These are phyloP conservation scores for Macrostomum lignano DNA, from an alignment of 1,140 invertebrate species.

Conservation along the genomic window DNA sequence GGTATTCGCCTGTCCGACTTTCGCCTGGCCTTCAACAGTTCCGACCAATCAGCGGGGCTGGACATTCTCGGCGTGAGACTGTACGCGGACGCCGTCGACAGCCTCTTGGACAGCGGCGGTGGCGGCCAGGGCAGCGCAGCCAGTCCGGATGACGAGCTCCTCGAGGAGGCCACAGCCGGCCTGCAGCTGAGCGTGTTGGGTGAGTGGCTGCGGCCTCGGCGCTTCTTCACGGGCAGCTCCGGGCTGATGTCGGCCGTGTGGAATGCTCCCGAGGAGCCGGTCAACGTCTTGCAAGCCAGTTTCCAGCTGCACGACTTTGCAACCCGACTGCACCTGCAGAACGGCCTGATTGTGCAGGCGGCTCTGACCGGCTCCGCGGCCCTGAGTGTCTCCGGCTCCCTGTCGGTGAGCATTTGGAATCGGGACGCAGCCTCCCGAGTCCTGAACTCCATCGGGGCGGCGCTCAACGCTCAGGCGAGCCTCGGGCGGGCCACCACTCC, in stretches of 20 bases:
- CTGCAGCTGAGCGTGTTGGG: conserved; percentile 51
- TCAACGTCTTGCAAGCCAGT: conserved; percentile 47
- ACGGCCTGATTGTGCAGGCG: conserved; percentile 42
- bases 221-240: conserved; percentile 51
- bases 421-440: conserved; percentile 52
- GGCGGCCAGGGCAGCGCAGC: too few species aligned
- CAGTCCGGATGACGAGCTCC: too few species aligned
- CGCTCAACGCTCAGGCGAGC: too few species aligned
- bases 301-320: conserved; percentile 43
- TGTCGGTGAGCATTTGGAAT: conserved; percentile 58
- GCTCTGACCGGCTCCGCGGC: conserved; percentile 42
- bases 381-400: conserved; percentile 49
- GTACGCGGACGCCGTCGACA: too few species aligned
- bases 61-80: too few species aligned
- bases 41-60: too few species aligned
- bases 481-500: too few species aligned
- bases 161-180: conserved; percentile 45
- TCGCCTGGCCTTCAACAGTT: too few species aligned
- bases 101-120: too few species aligned
- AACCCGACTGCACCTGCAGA: conserved; percentile 38
- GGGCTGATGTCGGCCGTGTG: conserved; percentile 65
- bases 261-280: conserved; percentile 38
- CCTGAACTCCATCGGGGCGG: conserved; percentile 39
- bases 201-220: conserved; percentile 45
- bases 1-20: too few species aligned